Evolutionary conservation across 2,888 invertebrate species (phyloP), one percentile per base, ranked within the genome.

Genomic region (Drosophila sordidula): DNA sequence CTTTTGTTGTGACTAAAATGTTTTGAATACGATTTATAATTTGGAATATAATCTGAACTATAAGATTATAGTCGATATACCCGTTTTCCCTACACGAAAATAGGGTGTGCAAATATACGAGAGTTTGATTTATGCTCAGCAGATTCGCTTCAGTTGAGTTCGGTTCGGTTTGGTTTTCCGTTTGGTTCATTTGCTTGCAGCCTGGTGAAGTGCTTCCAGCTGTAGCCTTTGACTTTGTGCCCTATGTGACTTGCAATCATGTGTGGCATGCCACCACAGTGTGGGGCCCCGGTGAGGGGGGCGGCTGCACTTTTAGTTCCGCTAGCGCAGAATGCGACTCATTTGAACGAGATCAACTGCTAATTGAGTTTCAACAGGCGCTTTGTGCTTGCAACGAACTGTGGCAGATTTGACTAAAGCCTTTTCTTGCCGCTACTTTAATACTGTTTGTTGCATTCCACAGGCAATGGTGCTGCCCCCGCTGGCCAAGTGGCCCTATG

Each of bases 391-490:
- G 47, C 49, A 57, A 58, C 58, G 47, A 64, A 46, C 57, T 65
- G 50, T 58, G 55, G 34, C 51, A 50, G 50, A 49, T 50, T 57
- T 26, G 34, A 50, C 41, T 42, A 3, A 0, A 26, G 11, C 9
- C 12, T 3, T n/a, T 16, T 18, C 5, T 41, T 14, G 5, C 25
- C 26, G 12, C 25, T 14, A 12, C n/a, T 16, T 44, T 22, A 11
- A 6, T 9, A 47, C 38, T 16, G 2, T 16, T n/a, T 45, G 9
- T 55, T 62, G 18, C 38, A 32, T 16, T 69, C 18, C 36, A 3
- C 93, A 99, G 99, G 99, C 98, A 68, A 95, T 99, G 90, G 98
- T 99, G 46, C 94, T 99, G 90, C 99, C 99, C 55, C 99, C 99
- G 16, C 94, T 99, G 91, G 97, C 98, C 73, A 96, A 97, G 92